Conservation (phyloP, 2,113 vertebrate genomes). For the Onychostruthus taczanowskii region DNA sequence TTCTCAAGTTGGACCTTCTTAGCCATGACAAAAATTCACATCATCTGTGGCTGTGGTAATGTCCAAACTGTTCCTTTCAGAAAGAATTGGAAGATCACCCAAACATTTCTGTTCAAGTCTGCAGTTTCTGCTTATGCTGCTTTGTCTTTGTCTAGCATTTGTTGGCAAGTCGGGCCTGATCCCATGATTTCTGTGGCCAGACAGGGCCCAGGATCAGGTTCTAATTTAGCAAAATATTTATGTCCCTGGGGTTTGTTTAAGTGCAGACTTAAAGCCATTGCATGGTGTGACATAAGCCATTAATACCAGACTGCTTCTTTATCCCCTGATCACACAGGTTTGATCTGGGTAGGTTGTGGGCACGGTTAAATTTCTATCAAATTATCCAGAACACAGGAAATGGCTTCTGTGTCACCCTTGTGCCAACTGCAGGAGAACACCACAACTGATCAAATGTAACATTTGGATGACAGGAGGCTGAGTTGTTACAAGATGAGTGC, state of each 20-base stretch:
- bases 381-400: background rate
- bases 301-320: background rate
- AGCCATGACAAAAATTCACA: slow-evolving; percentile 56
- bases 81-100: slow-evolving; percentile 23
- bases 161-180: background rate
- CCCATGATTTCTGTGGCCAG: background rate
- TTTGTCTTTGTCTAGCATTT: slow-evolving; percentile 11
- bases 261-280: background rate
- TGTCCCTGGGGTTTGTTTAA: slow-evolving; percentile 14
- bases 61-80: slow-evolving; percentile 58
- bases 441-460: background rate
- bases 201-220: background rate
- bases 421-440: background rate
- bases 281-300: background rate
- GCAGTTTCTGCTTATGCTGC: background rate
- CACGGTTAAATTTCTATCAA: background rate
- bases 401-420: background rate
- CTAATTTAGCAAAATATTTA: slow-evolving; percentile 9
- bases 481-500: background rate
- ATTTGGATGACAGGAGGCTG: background rate
- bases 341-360: background rate
- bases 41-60: slow-evolving; percentile 25
- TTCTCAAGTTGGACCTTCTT: slow-evolving; percentile 47
- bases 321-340: background rate
- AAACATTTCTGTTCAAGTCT: background rate